A percentile compares a stretch with the other conserved stretches of the same genome.
Conservation (phyloP, 1,140 invertebrate species). For the Brevipalpus yothersi region DNA sequence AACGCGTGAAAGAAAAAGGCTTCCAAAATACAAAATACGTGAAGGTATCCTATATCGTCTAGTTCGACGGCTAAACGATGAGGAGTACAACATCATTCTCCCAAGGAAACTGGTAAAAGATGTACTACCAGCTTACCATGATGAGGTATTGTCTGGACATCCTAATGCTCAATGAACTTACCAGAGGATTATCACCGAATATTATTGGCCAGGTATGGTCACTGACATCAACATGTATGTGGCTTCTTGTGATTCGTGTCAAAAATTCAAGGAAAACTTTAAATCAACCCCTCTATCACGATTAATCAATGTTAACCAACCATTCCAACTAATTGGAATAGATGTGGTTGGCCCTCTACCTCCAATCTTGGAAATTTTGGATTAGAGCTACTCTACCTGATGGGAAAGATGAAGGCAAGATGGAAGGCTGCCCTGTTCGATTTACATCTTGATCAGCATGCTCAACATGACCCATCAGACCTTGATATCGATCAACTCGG, state of each 20-base stretch:
- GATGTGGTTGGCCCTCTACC: constrained; percentile 14
- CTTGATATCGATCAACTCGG: no score
- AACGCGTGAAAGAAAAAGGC: not conserved
- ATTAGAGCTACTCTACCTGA: constrained; percentile 14
- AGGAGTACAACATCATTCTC: not conserved
- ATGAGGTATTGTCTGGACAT: constrained; percentile 9
- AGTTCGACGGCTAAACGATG: not conserved
- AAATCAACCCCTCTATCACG: not conserved
- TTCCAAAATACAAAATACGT: not conserved
- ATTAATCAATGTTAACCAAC: constrained; percentile 3
- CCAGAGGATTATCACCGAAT: constrained; percentile 7
- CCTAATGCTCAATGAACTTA: constrained; percentile 12
- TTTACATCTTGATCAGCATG: no score
- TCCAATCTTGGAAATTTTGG: no score
- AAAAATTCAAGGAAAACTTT: not conserved
- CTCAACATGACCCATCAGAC: no score
- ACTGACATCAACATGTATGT: constrained; percentile 8
- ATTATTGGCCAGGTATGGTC: constrained; percentile 11
- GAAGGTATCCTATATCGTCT: not conserved
- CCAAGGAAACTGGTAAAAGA: not conserved
- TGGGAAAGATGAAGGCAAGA: no score
- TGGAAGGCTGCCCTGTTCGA: no score
- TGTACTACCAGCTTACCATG: not conserved
- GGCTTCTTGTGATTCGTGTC: constrained; percentile 10
- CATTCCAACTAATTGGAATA: constrained; percentile 13